Evolutionary conservation across 2,888 invertebrate genomes (phyloP).

Genomic region (Drosophila gaucha): DNA sequence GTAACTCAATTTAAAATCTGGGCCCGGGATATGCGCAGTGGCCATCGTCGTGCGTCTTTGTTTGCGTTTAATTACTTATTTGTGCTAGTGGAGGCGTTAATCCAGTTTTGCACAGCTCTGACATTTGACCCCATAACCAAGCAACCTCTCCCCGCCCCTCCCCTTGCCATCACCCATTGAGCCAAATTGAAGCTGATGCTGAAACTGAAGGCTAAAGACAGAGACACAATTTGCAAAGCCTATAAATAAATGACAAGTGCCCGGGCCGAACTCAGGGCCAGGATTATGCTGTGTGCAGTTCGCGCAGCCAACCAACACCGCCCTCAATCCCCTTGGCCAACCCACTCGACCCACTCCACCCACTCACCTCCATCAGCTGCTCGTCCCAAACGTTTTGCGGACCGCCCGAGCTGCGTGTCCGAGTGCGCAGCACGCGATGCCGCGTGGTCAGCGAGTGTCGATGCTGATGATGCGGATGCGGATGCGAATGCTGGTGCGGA

Average conservation of each 20-base stretch:
- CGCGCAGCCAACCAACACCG: not conserved
- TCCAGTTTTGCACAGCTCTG: constrained; percentile 20
- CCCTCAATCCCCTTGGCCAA: not conserved
- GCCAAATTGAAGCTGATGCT: constrained; percentile 19
- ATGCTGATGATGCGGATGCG: constrained; percentile 58
- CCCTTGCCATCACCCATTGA: constrained; percentile 8
- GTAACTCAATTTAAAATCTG: constrained; percentile 1
- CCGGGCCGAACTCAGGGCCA: not conserved
- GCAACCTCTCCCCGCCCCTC: not conserved
- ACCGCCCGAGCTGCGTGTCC: constrained; percentile 84
- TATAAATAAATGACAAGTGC: constrained; percentile 53
- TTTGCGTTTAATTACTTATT: constrained; percentile 30
- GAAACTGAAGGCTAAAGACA: constrained; percentile 7
- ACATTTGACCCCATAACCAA: constrained; percentile 14
- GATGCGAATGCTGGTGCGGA: constrained; percentile 77
- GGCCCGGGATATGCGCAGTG: not conserved
- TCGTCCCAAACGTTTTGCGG: constrained; percentile 84
- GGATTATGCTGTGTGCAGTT: not conserved
- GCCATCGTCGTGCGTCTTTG: constrained; percentile 6
- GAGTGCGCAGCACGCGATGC: constrained; percentile 83
- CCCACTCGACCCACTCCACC: not conserved
- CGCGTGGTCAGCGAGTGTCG: constrained; percentile 82
- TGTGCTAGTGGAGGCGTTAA: constrained; percentile 25
- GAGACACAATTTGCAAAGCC: constrained; percentile 26
- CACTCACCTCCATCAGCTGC: constrained; percentile 84